phyloP scores from a whole-genome alignment of 2,113 vertebrate genomes.

The Cnemophilus loriae region DNA sequence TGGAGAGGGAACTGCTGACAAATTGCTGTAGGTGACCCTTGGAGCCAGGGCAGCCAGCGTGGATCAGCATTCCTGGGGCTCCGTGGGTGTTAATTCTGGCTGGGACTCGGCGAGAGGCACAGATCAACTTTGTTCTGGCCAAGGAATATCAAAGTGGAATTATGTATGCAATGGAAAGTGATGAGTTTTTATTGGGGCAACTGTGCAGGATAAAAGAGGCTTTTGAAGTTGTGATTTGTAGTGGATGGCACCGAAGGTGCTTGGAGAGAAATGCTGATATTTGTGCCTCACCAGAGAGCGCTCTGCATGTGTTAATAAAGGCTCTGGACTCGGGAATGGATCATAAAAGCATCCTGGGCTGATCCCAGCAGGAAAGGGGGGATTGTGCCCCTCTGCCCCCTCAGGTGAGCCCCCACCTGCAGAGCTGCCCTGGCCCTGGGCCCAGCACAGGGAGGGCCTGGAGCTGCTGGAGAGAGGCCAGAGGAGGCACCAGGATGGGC shows the following conservation, averaged over 20 bases:
- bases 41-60: not conserved
- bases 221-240: not conserved
- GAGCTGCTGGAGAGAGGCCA: not conserved
- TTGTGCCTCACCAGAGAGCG: not conserved
- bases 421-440: not conserved
- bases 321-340: accelerated
- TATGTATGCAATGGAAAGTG: not conserved
- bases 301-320: accelerated
- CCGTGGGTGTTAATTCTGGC: accelerated
- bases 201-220: not conserved
- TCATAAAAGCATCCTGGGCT: not conserved
- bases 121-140: not conserved
- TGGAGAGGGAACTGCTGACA: not conserved
- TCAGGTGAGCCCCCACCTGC: not conserved
- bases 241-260: not conserved
- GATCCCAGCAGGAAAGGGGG: not conserved
- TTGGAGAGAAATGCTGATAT: not conserved
- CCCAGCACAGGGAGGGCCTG: not conserved
- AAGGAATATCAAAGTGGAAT: not conserved
- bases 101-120: not conserved
- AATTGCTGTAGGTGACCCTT: not conserved
- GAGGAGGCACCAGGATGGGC: not conserved
- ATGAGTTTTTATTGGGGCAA: not conserved
- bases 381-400: not conserved
- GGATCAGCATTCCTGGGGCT: not conserved